phyloP scores from a whole-genome alignment of 1,140 invertebrate species.

The Heliconius melpomene region DNA sequence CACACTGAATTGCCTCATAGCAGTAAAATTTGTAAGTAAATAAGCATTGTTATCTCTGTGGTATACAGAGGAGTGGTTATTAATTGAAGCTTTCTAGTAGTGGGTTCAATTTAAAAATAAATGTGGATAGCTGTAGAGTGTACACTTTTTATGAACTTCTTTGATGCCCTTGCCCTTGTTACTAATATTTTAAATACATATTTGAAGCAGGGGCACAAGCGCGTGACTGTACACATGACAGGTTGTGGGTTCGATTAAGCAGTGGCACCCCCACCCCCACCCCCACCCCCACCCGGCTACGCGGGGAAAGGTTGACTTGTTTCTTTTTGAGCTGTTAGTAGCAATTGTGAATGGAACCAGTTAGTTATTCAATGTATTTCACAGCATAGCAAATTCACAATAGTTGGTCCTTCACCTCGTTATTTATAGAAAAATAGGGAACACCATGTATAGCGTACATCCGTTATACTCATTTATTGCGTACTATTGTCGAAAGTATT shows the following conservation, averaged over 20 bases:
- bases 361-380: background rate
- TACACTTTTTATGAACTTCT: too few species aligned
- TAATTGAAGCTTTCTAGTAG: too few species aligned
- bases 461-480: background rate
- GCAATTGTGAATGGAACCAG: background rate
- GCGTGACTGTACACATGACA: too few species aligned
- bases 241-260: too few species aligned
- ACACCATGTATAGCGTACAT: constrained; percentile 44
- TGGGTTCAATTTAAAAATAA: background rate
- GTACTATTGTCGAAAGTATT: background rate
- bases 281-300: too few species aligned
- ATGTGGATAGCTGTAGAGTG: background rate
- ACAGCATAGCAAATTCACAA: background rate
- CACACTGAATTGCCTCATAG: background rate
- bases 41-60: background rate
- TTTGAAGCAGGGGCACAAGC: too few species aligned
- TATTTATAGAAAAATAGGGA: constrained; percentile 7
- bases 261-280: too few species aligned
- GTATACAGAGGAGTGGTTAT: background rate
- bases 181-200: too few species aligned
- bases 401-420: constrained; percentile 2
- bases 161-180: too few species aligned
- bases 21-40: background rate
- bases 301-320: too few species aligned
- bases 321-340: too few species aligned